Percentiles rank a stretch among this genome's conserved stretches.
These are phyloP conservation scores for Achatina immaculata DNA, from an alignment of 1,140 invertebrate genomes.

Conservation along the genomic window DNA sequence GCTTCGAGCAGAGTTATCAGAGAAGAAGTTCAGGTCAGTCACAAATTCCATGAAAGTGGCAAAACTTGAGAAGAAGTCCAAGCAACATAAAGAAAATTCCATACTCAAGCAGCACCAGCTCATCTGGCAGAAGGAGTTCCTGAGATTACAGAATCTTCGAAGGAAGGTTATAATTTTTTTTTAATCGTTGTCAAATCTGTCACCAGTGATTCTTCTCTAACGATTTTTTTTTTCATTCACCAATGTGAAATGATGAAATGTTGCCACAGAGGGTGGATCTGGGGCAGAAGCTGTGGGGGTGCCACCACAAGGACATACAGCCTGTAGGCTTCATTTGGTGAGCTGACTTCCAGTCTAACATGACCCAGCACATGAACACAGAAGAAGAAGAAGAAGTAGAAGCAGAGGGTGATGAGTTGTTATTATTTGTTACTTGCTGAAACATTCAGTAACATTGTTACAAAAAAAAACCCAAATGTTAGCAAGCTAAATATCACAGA, in stretches of 20 bases:
- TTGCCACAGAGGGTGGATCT: background rate
- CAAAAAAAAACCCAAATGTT: too few relatives aligned
- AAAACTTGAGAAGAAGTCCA: constrained; percentile 65
- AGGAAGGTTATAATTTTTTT: constrained; percentile 46
- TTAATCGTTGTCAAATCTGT: background rate
- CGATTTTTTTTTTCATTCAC: background rate
- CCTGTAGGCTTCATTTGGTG: too few relatives aligned
- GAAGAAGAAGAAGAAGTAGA: too few relatives aligned
- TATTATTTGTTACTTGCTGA: too few relatives aligned
- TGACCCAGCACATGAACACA: too few relatives aligned
- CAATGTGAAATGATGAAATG: background rate
- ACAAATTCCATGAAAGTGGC: constrained; percentile 63
- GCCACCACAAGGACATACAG: too few relatives aligned
- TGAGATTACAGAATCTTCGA: constrained; percentile 55
- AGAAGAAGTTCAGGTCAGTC: constrained; percentile 62
- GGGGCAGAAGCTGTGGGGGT: too few relatives aligned
- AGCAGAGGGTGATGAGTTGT: too few relatives aligned
- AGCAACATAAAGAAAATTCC: constrained; percentile 65
- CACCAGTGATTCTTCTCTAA: background rate
- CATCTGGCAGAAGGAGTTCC: constrained; percentile 66
- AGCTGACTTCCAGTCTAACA: too few relatives aligned
- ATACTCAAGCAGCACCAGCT: constrained; percentile 64
- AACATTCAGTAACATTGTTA: too few relatives aligned
- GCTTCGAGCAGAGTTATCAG: constrained; percentile 55
- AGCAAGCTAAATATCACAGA: too few relatives aligned